A percentile compares a stretch with the other conserved stretches of the same genome.
phyloP scores from a whole-genome alignment of 2,888 invertebrate genomes.

The Drosophila pseudotakahashii region DNA sequence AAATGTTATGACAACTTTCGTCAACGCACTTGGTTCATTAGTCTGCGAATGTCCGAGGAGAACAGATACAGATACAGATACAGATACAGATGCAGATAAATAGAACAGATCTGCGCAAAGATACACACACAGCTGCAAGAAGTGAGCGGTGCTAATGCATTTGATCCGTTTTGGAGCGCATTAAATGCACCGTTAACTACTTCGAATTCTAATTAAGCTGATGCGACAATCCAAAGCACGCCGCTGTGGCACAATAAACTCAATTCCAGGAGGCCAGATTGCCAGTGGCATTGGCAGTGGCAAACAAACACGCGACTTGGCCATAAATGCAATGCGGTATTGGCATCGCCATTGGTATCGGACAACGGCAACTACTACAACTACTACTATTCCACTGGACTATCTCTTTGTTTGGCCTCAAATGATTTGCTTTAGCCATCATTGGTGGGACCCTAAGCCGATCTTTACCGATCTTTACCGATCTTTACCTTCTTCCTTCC shows the following conservation, averaged over 20 bases:
- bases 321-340: conserved; percentile 72
- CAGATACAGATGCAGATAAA: conserved; percentile 12
- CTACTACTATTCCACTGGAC: too few species aligned
- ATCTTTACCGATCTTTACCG: conserved; percentile 26
- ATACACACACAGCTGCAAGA: neutral
- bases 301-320: conserved; percentile 72
- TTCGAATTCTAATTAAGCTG: conserved; percentile 77
- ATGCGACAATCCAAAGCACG: conserved; percentile 75
- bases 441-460: conserved; percentile 27
- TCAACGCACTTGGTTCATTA: conserved; percentile 28
- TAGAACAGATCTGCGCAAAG: conserved; percentile 34
- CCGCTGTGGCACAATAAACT: conserved; percentile 78
- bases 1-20: conserved; percentile 40
- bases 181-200: conserved; percentile 79
- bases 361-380: conserved; percentile 26
- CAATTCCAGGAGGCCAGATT: conserved; percentile 42
- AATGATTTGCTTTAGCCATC: conserved; percentile 36
- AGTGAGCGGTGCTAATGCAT: conserved; percentile 64
- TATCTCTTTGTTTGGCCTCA: conserved; percentile 40
- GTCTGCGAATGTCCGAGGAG: conserved; percentile 4
- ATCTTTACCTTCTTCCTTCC: conserved; percentile 8
- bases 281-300: conserved; percentile 39
- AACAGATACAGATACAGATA: conserved; percentile 14
- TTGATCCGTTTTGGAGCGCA: conserved; percentile 73
- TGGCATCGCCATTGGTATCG: conserved; percentile 39